Conservation (phyloP, 2,797 vertebrate species). For the Chromobotia macracanthus region DNA sequence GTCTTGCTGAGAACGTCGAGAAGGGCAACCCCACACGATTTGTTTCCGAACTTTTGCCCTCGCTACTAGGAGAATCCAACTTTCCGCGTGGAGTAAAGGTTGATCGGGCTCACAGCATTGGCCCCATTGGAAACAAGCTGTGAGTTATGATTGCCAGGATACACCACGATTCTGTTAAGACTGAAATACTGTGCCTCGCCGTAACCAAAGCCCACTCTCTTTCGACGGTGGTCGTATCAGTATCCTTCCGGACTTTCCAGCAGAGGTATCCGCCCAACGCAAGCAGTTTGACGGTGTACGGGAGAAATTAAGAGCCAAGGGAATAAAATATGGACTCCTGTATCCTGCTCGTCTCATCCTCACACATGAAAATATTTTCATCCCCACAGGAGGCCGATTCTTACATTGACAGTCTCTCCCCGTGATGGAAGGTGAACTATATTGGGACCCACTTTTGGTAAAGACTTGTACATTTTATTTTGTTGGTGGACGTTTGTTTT, state of each 20-base stretch:
- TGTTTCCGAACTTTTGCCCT: no score
- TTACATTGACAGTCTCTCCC: no score
- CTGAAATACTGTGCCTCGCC: not conserved
- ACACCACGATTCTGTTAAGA: not conserved
- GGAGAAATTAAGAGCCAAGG: not conserved
- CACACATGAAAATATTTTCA: no score
- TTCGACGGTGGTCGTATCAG: not conserved
- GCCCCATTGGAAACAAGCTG: not conserved
- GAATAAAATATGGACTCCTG: not conserved
- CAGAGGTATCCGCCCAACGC: not conserved
- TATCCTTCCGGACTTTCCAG: not conserved
- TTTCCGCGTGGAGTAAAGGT: not conserved
- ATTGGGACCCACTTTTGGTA: no score
- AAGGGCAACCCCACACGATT: no score
- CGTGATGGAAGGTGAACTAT: no score
- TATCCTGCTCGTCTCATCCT: not conserved
- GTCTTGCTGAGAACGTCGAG: no score
- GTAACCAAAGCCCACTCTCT: not conserved
- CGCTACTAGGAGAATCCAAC: not conserved
- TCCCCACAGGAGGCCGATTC: no score
- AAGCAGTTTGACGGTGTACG: not conserved
- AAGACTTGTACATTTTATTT: no score
- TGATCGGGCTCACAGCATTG: not conserved
- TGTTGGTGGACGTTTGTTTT: no score
- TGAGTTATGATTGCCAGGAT: not conserved